Percentiles rank a stretch among this genome's conserved stretches.
Conservation (phyloP, 2,888 invertebrate genomes). For the Drosophila yooni region DNA sequence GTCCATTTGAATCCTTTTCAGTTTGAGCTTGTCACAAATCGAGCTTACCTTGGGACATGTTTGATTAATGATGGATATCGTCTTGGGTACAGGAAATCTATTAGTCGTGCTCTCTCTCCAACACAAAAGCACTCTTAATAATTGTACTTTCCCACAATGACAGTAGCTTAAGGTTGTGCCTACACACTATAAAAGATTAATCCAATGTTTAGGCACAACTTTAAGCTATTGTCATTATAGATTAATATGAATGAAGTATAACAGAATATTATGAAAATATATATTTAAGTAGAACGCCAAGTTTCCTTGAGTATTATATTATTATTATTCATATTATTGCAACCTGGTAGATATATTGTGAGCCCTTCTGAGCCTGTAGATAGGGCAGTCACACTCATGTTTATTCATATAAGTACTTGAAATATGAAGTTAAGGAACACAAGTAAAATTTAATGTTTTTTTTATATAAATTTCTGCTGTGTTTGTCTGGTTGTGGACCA, state of each 20-base stretch:
- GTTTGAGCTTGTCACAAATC: background rate
- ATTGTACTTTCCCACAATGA: background rate
- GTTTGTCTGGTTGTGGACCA: constrained; percentile 1
- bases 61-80: background rate
- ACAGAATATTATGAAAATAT: background rate
- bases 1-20: background rate
- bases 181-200: too few relatives aligned
- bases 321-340: background rate
- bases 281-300: background rate
- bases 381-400: background rate
- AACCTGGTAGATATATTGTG: background rate
- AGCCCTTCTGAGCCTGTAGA: background rate
- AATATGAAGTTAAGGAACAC: background rate
- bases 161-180: background rate
- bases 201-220: background rate
- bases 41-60: background rate
- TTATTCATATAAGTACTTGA: background rate
- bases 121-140: background rate
- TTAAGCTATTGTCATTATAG: background rate
- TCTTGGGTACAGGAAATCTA: background rate
- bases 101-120: background rate
- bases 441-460: background rate
- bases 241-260: background rate
- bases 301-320: background rate
- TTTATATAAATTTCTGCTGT: background rate